Evolutionary conservation across 2,888 invertebrate species (phyloP), one percentile per base, ranked within the genome.

Genomic region (Metopia argyrocephala): DNA sequence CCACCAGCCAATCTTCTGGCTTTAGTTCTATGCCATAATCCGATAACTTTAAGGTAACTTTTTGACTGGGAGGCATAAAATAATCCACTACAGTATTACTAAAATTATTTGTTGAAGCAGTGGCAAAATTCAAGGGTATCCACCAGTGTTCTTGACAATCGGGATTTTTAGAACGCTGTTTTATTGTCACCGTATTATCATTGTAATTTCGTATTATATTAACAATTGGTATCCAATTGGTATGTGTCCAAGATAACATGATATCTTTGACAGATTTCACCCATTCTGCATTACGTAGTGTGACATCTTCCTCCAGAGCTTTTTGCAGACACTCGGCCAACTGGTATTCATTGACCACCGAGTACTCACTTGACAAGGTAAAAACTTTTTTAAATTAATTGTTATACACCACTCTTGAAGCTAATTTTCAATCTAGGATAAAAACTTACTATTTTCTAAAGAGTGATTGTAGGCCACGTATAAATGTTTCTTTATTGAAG

Each of bases 181-280:
- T 91, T 31, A 95, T 89, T 28, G 91, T 91, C 0, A 93, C 91
- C 0, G 91, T 91, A 45, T 86, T 85, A 5, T 86, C 85, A 23
- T 86, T 86, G 1, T 94, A 93, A 78, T 93, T 92, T 3, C 88
- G 78, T 2, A 85, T 59, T 0, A 93, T 92, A 21, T 89, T 90
- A 0, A 94, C 86, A 0, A 94, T 90, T 0, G 94, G 94, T 86
- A 91, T 93, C 56, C 93, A 93, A 54, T 92, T 89, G 85, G 93
- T 93, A 18, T 91, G 91, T 0, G 93, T 93, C 94, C 94, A 95
- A 0, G 92, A 91, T 25, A 91, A 88, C 92, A 94, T 79, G 92
- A 93, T 78, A 82, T 85, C 86, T 87, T 89, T 85, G 92, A 94
- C 45, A 90, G 87, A 1, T 86, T 86, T 4, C 76, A 86, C 64